phyloP scores from a whole-genome alignment of 1,140 invertebrate genomes.

The Nasonia longicornis region DNA sequence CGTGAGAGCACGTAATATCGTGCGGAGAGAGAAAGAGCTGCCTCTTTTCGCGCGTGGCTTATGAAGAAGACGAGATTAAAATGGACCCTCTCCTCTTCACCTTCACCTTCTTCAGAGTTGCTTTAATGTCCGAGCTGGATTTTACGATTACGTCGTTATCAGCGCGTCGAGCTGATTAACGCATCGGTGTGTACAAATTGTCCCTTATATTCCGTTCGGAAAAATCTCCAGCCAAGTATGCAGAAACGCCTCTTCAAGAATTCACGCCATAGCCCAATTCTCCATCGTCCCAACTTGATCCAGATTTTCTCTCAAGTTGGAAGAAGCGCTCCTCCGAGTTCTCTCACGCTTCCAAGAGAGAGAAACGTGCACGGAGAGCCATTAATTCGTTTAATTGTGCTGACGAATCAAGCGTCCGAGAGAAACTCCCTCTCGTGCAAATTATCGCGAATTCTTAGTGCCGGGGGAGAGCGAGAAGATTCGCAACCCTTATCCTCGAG shows the following conservation, averaged over 20 bases:
- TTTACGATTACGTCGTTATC: constrained; percentile 8
- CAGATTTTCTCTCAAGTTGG: neutral
- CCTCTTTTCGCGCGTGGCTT: constrained; percentile 21
- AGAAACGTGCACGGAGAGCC: constrained; percentile 46
- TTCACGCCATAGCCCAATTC: neutral
- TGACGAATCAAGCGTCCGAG: constrained; percentile 63
- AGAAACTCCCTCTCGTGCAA: constrained; percentile 52
- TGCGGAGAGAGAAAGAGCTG: too few species aligned
- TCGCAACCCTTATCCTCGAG: constrained; percentile 59
- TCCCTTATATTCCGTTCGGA: too few species aligned
- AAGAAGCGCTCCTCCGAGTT: neutral
- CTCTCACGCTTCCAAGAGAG: neutral
- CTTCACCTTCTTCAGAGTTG: neutral
- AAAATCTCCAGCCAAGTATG: too few species aligned
- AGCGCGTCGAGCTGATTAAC: neutral
- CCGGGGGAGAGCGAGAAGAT: constrained; percentile 36
- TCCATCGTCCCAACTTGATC: neutral
- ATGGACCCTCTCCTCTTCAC: neutral
- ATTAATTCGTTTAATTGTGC: constrained; percentile 67
- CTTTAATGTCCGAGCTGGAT: neutral
- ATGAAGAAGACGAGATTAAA: constrained; percentile 42
- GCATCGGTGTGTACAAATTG: too few species aligned
- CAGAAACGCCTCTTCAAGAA: neutral
- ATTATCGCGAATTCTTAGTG: constrained; percentile 60
- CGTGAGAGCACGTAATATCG: neutral